Base-by-base conservation (phyloP, 1,140 invertebrate genomes). In the Delia radicum region DNA sequence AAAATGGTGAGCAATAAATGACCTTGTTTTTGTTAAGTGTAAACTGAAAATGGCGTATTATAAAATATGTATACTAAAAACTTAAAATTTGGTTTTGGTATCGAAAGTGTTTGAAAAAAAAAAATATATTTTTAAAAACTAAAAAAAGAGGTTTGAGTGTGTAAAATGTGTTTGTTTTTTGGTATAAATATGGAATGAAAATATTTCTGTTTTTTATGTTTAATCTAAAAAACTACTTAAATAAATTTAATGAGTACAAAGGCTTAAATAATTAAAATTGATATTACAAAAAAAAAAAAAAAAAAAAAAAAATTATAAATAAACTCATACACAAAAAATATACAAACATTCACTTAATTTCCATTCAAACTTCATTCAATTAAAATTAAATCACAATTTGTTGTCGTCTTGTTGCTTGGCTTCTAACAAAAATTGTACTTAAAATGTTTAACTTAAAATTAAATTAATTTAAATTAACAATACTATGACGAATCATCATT, bases 401-500 rank as follows among this genome's bases (percentile, higher is more conserved):
- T 26, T 69, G 65, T 69, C 37, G 65, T 69, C n/a, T 33, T 18
- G 18, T 55, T 55, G 6, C n/a, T 55, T 55, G 6, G 15, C 18
- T n/a, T 18, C 48, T 55, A 55, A 55, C 48, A 55, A 55, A 55
- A 55, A 55, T 55, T 55, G 48, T 18, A 55, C 48, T 55, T 55
- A 24, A 21, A 24, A 21, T 42, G 37, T 42, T 42, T 42, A 42
- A 13, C 3, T 13, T 55, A 55, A 55, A 18, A 55, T 21, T 24
- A 21, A 55, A 55, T 8, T 55, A 18, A n/a, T n/a, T n/a, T 4
- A 48, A n/a, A 55, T 55, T 55, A 21, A 55, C 21, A 21, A 55
- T 73, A 76, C 75, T 76, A 76, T 76, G 75, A 76, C n/a, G 65
- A 69, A 62, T 71, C 67, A 26, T 27, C 21, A n/a, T 46, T 73